Percentiles rank a stretch among this genome's conserved stretches.
phyloP scores from a whole-genome alignment of 2,113 vertebrate genomes.

The Gavialis gangeticus region DNA sequence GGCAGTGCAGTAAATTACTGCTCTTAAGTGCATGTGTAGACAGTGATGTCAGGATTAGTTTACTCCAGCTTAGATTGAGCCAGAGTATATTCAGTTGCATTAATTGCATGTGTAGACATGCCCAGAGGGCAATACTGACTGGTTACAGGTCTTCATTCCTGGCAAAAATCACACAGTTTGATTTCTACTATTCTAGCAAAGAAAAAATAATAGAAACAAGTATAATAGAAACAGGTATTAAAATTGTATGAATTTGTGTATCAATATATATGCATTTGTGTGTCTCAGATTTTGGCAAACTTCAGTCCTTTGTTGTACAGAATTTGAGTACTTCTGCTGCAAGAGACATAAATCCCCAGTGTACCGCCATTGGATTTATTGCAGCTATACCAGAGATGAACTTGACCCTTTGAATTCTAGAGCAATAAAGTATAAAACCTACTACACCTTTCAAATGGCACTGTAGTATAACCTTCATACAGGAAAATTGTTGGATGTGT shows the following conservation, averaged over 20 bases:
- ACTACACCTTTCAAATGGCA: background rate
- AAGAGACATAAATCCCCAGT: background rate
- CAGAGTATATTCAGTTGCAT: too few relatives aligned
- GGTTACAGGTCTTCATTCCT: too few relatives aligned
- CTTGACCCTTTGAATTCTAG: fast-evolving
- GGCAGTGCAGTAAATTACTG: too few relatives aligned
- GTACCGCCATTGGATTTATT: background rate
- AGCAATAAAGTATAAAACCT: background rate
- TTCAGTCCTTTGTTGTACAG: fast-evolving
- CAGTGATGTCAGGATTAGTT: too few relatives aligned
- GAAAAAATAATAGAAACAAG: background rate
- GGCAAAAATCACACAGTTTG: too few relatives aligned
- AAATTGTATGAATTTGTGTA: background rate
- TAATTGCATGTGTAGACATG: too few relatives aligned
- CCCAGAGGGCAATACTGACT: too few relatives aligned
- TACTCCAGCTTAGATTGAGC: too few relatives aligned
- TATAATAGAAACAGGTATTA: background rate
- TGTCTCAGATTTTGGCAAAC: background rate
- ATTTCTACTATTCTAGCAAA: background rate
- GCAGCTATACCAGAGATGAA: fast-evolving
- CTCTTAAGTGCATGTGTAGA: too few relatives aligned
- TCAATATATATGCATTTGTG: background rate
- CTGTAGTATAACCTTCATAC: background rate
- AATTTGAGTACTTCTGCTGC: background rate
- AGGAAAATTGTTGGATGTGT: background rate